phyloP scores from a whole-genome alignment of 64 coral and sea anemone species.

The Stichodactyla mertensii region DNA sequence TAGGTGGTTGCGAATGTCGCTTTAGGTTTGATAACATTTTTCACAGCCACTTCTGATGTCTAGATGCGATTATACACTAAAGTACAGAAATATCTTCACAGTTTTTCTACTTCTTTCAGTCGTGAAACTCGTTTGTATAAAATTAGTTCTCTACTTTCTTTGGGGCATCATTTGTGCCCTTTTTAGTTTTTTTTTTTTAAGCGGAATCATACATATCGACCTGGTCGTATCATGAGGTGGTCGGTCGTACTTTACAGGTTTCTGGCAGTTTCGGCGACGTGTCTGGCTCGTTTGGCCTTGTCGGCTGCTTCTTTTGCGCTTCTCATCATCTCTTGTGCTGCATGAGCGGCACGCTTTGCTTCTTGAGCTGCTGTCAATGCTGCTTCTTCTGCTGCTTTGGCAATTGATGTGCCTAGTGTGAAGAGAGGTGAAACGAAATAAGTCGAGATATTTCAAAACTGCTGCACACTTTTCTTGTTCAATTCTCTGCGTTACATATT shows the following conservation, averaged over 20 bases:
- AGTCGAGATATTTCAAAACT: not conserved
- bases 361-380: constrained; percentile 77
- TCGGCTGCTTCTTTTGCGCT: constrained; percentile 57
- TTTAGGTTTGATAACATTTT: not conserved
- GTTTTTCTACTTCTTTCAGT: too few relatives aligned
- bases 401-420: constrained; percentile 35
- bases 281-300: constrained; percentile 56
- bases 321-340: constrained; percentile 59
- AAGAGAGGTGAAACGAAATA: not conserved
- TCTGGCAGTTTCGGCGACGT: constrained; percentile 26
- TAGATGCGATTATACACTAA: too few relatives aligned
- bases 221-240: not conserved
- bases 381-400: constrained; percentile 68
- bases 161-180: not conserved
- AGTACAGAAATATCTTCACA: too few relatives aligned
- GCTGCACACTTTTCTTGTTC: too few relatives aligned
- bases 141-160: too few relatives aligned
- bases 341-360: constrained; percentile 64
- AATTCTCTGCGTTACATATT: too few relatives aligned
- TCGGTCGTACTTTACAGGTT: not conserved
- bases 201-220: not conserved
- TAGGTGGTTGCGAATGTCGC: too few relatives aligned
- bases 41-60: too few relatives aligned
- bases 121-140: not conserved
- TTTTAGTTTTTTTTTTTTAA: not conserved